Percentiles rank a stretch among this genome's conserved stretches.
Evolutionary conservation across 2,888 invertebrate species (phyloP).

Genomic region (Athalia rosae): DNA sequence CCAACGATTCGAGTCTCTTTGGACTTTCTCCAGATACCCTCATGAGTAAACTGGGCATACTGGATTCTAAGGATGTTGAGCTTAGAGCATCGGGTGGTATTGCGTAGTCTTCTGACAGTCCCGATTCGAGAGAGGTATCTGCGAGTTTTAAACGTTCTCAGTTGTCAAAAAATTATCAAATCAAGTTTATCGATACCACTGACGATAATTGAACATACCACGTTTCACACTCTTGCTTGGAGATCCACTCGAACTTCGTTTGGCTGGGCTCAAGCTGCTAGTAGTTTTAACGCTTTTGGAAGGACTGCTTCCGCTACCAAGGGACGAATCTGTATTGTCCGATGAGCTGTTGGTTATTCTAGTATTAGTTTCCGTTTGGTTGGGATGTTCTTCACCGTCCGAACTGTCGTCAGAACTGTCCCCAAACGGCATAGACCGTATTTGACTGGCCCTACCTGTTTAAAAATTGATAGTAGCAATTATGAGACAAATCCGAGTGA

Average conservation of each 20-base stretch:
- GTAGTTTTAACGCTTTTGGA: conserved; percentile 92
- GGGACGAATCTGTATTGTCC: conserved; percentile 78
- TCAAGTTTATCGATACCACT: not conserved
- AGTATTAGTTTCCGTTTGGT: conserved; percentile 76
- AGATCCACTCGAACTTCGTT: conserved; percentile 87
- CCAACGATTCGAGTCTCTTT: conserved; percentile 85
- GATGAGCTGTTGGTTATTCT: conserved; percentile 75
- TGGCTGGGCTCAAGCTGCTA: conserved; percentile 89
- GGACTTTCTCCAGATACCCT: conserved; percentile 76
- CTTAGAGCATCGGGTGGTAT: conserved; percentile 96
- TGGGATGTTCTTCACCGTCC: conserved; percentile 86
- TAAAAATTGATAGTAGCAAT: conserved; percentile 22
- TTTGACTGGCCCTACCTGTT: conserved; percentile 89
- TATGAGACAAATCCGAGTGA: not conserved
- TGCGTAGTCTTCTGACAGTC: conserved; percentile 97
- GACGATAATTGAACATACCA: conserved; percentile 75
- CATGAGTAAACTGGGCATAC: conserved; percentile 81
- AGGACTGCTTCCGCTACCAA: conserved; percentile 85
- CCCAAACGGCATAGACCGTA: conserved; percentile 96
- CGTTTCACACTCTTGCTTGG: conserved; percentile 88
- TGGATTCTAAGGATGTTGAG: conserved; percentile 85
- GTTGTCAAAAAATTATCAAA: conserved; percentile 12
- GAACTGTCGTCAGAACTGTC: conserved; percentile 97
- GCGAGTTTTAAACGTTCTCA: conserved; percentile 66
- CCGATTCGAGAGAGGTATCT: conserved; percentile 94